Evolutionary conservation across 2,797 vertebrate species (phyloP), one percentile per base, ranked within the genome.

Genomic region (Otolemur crassicaudatus): DNA sequence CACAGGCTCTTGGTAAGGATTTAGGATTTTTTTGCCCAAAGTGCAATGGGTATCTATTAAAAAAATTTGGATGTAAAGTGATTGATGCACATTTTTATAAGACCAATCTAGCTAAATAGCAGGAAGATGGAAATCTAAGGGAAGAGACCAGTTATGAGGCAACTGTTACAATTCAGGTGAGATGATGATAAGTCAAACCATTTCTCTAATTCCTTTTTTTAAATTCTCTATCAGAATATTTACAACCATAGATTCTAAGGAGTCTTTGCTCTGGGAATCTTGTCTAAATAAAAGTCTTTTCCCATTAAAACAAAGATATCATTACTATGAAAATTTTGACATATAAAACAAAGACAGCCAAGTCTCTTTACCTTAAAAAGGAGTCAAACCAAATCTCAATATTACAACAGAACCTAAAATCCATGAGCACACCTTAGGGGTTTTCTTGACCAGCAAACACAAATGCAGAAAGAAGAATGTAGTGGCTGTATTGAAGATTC

Each of bases 201-300:
- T 34, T 88, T 90, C 7, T 67, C 92, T 63, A 90, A n/a, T 43
- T 90, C 53, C 75, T 37, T 4, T 69, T 34, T n/a, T 53, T 17
- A 5, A 5, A 53, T 58, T 31, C 11, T 20, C 29, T 75, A 65
- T 46, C 5, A 87, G 63, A 81, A 96, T 76, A 72, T 72, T 80
- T 34, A 82, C 46, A 84, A 77, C 25, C 90, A 80, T 13, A 60
- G 46, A 92, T 80, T 94, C 77, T 70, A 27, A 61, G 58, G 60
- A 76, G 72, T 67, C 43, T 92, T 75, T 63, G 46, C n/a, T 86
- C 76, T 84, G 60, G 80, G 73, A 89, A 69, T 43, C 43, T 76
- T 31, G 63, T 75, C 79, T 85, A 83, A 83, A 81, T 65, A 81
- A 70, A 95, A 95, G 84, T 93, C n/a, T 56, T 31, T 83, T 95